phyloP scores from a whole-genome alignment of 2,113 vertebrate genomes.

The Alligator mississippiensis region DNA sequence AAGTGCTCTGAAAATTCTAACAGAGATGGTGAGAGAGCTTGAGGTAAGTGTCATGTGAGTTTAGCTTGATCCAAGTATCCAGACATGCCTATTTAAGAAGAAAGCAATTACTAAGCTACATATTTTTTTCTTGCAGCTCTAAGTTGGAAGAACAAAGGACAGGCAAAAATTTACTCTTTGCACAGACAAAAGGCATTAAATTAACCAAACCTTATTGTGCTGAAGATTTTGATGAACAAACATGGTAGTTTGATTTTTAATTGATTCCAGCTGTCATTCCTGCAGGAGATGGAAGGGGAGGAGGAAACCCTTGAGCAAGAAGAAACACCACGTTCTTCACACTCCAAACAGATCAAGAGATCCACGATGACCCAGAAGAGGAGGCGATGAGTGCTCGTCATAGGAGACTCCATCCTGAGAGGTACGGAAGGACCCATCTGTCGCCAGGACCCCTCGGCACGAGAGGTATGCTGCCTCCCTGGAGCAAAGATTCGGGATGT shows the following conservation, averaged over 20 bases:
- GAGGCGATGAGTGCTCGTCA: no score
- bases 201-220: neutral
- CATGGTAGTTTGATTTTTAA: neutral
- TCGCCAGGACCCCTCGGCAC: no score
- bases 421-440: no score
- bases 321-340: no score
- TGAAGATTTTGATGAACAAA: constrained; percentile 17
- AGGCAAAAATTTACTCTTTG: neutral
- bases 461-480: no score
- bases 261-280: neutral
- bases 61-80: neutral
- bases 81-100: neutral
- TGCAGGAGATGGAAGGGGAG: no score
- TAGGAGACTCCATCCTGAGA: no score
- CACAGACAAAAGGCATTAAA: fast-evolving
- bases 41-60: neutral
- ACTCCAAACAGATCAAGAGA: no score
- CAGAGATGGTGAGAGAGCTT: neutral
- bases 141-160: neutral
- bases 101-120: neutral
- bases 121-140: neutral
- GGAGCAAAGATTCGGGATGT: no score
- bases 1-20: neutral
- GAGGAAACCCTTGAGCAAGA: no score
- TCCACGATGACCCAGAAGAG: no score